Evolutionary conservation across 1,140 invertebrate genomes (phyloP), one percentile per base, ranked within the genome.

Genomic region (Phenacoccus solenopsis): DNA sequence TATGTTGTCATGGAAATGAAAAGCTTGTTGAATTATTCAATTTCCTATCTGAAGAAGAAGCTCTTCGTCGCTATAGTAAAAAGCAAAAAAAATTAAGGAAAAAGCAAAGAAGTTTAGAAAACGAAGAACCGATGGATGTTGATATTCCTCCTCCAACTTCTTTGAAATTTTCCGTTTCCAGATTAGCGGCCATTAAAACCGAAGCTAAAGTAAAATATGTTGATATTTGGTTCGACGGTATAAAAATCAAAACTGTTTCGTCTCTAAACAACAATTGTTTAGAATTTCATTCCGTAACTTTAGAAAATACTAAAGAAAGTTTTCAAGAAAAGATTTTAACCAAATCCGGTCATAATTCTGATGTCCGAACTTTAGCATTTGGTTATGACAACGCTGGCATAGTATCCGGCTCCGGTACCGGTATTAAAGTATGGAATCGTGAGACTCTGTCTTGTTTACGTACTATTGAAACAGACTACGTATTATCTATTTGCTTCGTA

Each of bases 371-470:
- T 32, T 80, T 98, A 16, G 85, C 86, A 67, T 96, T 98, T 76
- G 96, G 92, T 77, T 93, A 91, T 22, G 95, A 98, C 78, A 91
- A 90, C 77, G 81, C 91, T 49, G 90, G 89, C 4, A 84, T 96
- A 73, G 83, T 90, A 20, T 91, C 94, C 0, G 93, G 88, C 0
- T 90, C 93, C 76, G 86, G 83, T 3, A 93, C 97, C 74, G 87
- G 88, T 22, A 80, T 97, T 4, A 98, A 98, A 83, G 81, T 98
- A 49, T 98, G 96, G 96, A 96, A 94, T 77, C 87, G 93, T 84
- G 91, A 80, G 71, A 30, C 87, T 10, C 83, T 92, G 74, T 79
- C 87, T 28, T 95, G 93, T 78, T 80, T 96, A n/a, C 83, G 91
- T 71, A 96, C 94, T 0, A 84, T 86, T 73, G 81, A 85, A 73